Conservation (phyloP, 2,888 invertebrate species). For the Catocala nupta region DNA sequence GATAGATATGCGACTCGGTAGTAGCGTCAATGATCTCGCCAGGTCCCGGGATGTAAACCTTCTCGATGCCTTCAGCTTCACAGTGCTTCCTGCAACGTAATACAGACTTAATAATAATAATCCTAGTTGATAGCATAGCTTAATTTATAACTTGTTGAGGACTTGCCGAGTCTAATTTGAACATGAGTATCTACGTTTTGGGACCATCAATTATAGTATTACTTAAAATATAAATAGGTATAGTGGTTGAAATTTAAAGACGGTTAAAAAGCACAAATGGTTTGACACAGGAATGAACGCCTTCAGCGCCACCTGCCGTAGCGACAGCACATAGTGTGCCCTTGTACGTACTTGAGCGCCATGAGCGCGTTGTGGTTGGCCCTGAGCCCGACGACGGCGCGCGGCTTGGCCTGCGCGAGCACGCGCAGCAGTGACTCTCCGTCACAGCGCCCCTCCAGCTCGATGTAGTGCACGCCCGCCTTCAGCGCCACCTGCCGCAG, state of each 20-base stretch:
- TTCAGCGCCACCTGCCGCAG: conserved; percentile 92
- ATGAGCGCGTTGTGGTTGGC: conserved; percentile 61
- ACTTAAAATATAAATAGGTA: no score
- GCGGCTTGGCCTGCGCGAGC: conserved; percentile 92
- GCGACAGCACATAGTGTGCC: no score
- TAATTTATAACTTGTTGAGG: background rate
- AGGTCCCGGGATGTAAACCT: conserved; percentile 93
- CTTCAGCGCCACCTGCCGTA: no score
- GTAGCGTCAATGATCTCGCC: conserved; percentile 98
- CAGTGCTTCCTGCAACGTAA: conserved; percentile 86
- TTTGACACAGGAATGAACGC: no score
- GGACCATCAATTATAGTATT: no score
- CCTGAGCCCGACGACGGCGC: conserved; percentile 90
- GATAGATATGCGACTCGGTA: conserved; percentile 99
- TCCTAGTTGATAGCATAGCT: no score
- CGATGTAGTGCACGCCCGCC: conserved; percentile 97
- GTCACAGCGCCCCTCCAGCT: conserved; percentile 98
- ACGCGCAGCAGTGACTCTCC: conserved; percentile 94
- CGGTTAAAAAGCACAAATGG: no score
- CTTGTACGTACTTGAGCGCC: conserved; percentile 59
- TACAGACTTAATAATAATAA: no score
- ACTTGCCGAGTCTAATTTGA: no score
- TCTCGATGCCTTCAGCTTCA: conserved; percentile 86
- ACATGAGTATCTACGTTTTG: no score
- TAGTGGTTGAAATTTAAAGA: no score